Conservation (phyloP, 2,888 invertebrate species). For the Lypha dubia region DNA sequence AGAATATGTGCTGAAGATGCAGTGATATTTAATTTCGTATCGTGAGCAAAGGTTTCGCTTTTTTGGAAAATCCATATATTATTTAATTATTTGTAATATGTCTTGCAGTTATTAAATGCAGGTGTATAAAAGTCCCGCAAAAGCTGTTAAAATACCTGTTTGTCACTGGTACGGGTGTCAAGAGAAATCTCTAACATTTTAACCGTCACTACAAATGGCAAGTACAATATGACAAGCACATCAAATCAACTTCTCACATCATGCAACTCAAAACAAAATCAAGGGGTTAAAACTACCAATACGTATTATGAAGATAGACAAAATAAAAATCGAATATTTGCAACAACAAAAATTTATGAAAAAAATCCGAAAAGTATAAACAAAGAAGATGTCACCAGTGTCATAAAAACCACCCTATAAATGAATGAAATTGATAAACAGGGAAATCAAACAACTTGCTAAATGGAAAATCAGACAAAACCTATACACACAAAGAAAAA, state of each 20-base stretch:
- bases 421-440: conserved; percentile 68
- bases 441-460: conserved; percentile 42
- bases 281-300: conserved; percentile 57
- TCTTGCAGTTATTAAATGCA: too few species aligned
- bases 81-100: too few species aligned
- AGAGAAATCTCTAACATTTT: conserved; percentile 65
- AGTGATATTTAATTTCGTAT: too few species aligned
- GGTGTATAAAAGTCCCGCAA: conserved; percentile 56
- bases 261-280: conserved; percentile 55
- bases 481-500: too few species aligned
- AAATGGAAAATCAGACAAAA: conserved; percentile 47
- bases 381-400: conserved; percentile 46
- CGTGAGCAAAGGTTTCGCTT: too few species aligned
- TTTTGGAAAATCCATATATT: too few species aligned
- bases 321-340: too few species aligned
- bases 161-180: conserved; percentile 62
- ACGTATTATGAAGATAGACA: background rate
- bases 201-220: conserved; percentile 47
- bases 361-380: conserved; percentile 18
- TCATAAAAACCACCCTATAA: conserved; percentile 66
- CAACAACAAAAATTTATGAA: conserved; percentile 26
- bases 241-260: conserved; percentile 57
- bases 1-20: too few species aligned
- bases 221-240: conserved; percentile 50
- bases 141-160: conserved; percentile 59